Base-by-base conservation (phyloP, 1,140 invertebrate species). In the Lycorma delicatula region DNA sequence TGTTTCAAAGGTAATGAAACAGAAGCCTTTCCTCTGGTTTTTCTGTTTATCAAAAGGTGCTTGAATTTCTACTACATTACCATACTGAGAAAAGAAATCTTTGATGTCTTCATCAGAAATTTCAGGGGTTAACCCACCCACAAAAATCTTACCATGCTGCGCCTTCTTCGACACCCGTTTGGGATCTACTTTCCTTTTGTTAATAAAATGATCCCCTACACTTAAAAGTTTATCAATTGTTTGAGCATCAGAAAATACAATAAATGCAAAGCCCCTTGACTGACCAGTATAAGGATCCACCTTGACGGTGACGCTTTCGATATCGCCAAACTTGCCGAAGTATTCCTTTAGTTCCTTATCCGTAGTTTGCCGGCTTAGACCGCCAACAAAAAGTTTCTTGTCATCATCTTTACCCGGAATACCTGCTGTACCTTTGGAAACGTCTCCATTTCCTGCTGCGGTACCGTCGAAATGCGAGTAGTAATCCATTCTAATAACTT, bases 11-110 rank as follows among this genome's bases (percentile, higher is more conserved):
- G 81, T 81, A 29, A 84, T 77, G 63, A 84, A 84, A 64, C 81
- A 83, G 63, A 83, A 84, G 4, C 79, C 79, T 61, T 81, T 78
- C 26, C 81, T 70, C 49, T 83, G 80, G 64, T 83, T 83, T 65
- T 84, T 84, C 60, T 75, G 74, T 64, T 83, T 83, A 67, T 85
- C 83, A 64, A 81, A 82, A n/a, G 84, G 83, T 16, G 81, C 74
- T 65, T 85, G 82, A 18, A 85, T 67, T 60, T 83, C 81, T 3
- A 80, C 77, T 27, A 86, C 78, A 2, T 73, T 80, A 12, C 82
- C 82, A 66, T 76, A 82, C 60, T 81, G 74, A 49, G 73, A 66
- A 63, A 84, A 84, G 62, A 82, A 80, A 13, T 72, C 67, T 58
- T 75, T 77, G 22, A 84, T 83, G 57, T 83, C 80, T 13, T 79